Percentiles rank a stretch among this genome's conserved stretches.
These are phyloP conservation scores for Scaptomyza graminum DNA, from an alignment of 1,140 invertebrate species.

Conservation along the genomic window DNA sequence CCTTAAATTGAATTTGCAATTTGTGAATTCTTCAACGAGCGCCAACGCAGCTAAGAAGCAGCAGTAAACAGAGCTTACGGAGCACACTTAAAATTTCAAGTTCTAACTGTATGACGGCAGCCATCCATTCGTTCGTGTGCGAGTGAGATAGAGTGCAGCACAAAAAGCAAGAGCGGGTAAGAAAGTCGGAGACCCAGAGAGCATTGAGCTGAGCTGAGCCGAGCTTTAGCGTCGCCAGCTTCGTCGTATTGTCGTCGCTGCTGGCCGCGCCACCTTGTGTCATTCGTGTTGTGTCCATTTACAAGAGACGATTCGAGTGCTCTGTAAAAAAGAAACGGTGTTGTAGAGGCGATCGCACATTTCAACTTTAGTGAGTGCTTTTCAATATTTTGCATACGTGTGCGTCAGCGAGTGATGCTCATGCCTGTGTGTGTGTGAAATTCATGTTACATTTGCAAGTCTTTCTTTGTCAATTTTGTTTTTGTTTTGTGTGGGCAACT, in stretches of 20 bases:
- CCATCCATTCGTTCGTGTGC: background rate
- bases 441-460: slow-evolving; percentile 38
- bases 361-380: slow-evolving; percentile 39
- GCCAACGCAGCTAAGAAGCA: slow-evolving; percentile 28
- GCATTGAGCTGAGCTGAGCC: slow-evolving; percentile 36
- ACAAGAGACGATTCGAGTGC: slow-evolving; percentile 34
- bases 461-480: slow-evolving; percentile 24
- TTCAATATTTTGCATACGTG: slow-evolving; percentile 70
- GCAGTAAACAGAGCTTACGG: slow-evolving; percentile 25
- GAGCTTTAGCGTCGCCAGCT: slow-evolving; percentile 38
- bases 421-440: slow-evolving; percentile 31
- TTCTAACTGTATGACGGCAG: slow-evolving; percentile 62
- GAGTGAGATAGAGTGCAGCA: slow-evolving; percentile 27
- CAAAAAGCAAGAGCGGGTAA: slow-evolving; percentile 13
- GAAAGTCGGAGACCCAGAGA: slow-evolving; percentile 28
- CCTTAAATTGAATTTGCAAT: slow-evolving; percentile 81
- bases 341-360: slow-evolving; percentile 33
- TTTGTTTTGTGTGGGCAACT: slow-evolving; percentile 11
- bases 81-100: slow-evolving; percentile 70
- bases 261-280: slow-evolving; percentile 46
- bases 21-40: slow-evolving; percentile 69
- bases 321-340: slow-evolving; percentile 22
- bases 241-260: slow-evolving; percentile 39
- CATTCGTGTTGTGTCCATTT: slow-evolving; percentile 68
- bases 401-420: slow-evolving; percentile 57